Base-by-base conservation (phyloP, 2,113 vertebrate genomes). In the Mustela lutreola region DNA sequence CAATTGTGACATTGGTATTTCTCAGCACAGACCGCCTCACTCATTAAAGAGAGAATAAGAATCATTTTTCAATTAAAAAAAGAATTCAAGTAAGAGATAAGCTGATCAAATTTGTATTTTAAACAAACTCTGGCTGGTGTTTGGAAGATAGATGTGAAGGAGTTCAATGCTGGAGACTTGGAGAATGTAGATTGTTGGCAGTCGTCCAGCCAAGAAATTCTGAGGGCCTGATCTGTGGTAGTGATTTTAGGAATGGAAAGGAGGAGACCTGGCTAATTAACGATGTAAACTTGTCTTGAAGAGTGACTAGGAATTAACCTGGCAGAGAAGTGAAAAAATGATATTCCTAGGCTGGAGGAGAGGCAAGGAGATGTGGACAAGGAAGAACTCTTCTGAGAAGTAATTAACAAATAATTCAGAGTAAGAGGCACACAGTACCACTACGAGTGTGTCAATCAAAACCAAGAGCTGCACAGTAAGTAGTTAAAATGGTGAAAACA, bases 171-270 rank as follows among this genome's bases (percentile, higher is more conserved):
- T 12, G n/a, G 48, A 95, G 65, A 39, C 39, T 19, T 81, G 65
- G n/a, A 92, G 79, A 92, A 56, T 70, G 15, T 63, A 71, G 58
- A 60, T 60, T 80, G 45, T 62, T 56, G 39, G 88, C 70, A 94
- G 45, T 19, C 56, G 70, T 67, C 39, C 58, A 85, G 58, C 2
- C 31, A 56, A 86, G 67, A 81, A 39, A 70, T 76, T 56, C 50
- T 80, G 39, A 96, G 58, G 19, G n/a, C 26, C 42, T 83, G 80
- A 92, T 28, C 22, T 79, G n/a, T 58, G 24, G 14, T 28, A 62
- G 31, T 90, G 93, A 73, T 83, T 79, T 88, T 88, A 94, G 86
- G 24, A 93, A 78, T n/a, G 45, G 56, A 63, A 53, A 82, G 58
- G 21, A 73, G 26, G 19, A 24, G 24, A 63, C 31, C 36, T 50